Evolutionary conservation across 2,797 vertebrate genomes (phyloP), one percentile per base, ranked within the genome.

Genomic region (Mormyrops attenuatus): DNA sequence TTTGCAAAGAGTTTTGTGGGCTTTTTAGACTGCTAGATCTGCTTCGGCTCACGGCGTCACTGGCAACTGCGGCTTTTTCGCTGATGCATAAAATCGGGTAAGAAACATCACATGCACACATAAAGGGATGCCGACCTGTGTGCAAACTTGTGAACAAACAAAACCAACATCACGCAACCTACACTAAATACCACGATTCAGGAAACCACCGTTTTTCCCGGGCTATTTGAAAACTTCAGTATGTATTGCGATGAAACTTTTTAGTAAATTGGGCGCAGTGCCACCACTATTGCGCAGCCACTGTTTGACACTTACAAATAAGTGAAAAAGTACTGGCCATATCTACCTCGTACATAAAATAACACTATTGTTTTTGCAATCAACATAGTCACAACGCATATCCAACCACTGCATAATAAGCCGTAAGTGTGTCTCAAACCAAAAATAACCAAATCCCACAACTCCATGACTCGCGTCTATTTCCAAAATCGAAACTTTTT

Each of bases 231-330:
- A 57, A 44, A n/a, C 69, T 69, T 44, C 6, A 38, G 49, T 49
- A 53, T 41, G 88, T 73, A 53, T 60, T 60, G 91, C 91, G 91
- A 26, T 88, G 60, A 53, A 52, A 57, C 53, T 57, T 89, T 88
- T 90, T 91, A 89, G 92, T 89, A 90, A 63, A 89, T 90, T 93
- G 94, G 95, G 95, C 95, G 91, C 89, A 20, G 91, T 92, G 95
- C 95, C 95, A 95, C 93, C 92, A 89, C 92, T 93, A 93, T 93
- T 95, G 95, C 95, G 95, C 94, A 96, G 94, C 93, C 94, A 92
- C 90, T 89, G 90, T 91, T 91, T 89, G 87, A 92, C 95, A 93
- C 93, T 93, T 94, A 93, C 90, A 90, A 91, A 44, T 50, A 88
- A 91, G 89, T 91, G 66, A 90, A 34, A 20, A 90, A 88, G 90